Base-by-base conservation (phyloP, 1,140 invertebrate genomes). In the Belonocnema kinseyi region DNA sequence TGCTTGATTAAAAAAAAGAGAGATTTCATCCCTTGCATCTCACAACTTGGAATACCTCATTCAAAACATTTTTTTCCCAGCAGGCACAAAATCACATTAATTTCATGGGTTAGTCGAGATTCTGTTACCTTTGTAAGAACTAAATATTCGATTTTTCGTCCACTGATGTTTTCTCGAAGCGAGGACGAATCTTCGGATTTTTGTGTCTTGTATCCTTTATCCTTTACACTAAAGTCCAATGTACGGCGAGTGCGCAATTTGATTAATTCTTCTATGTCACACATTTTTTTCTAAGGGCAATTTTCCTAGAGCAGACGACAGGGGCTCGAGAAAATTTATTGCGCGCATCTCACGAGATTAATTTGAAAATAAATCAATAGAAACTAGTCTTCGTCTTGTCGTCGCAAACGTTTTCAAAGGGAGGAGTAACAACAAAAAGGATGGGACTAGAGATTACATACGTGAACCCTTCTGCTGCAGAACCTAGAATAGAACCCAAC, bases 391-490 rank as follows among this genome's bases (percentile, higher is more conserved):
- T 89, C 85, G 79, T 86, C 81, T 87, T 88, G 82, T 80, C 77
- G 85, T 81, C 84, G 83, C 82, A 74, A 77, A 85, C 84, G 78
- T 84, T 83, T 78, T 83, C 78, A 81, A 88, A 85, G 79, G 75
- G 81, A 85, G 87, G 82, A 79, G 83, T 81, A 83, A 79, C 79
- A 82, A 85, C 81, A 78, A 81, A 74, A 80, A 82, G 85, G 85
- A 85, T 86, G 78, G 82, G 82, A 87, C 84, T 88, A 86, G 83
- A 87, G 83, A 88, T 93, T 94, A 97, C 96, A 98, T 97, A 86
- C 96, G 93, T 85, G 96, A 97, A 82, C 96, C 96, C 92, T 97
- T 97, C 91, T 97, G 96, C 90, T 97, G 96, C 86, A 97, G 91
- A 83, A 93, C 92, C 92, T 93, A 90, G 81, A 92, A 92, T 84